A percentile compares a stretch with the other conserved stretches of the same genome.
Conservation (phyloP, 1,140 invertebrate genomes). For the Lithobius niger region DNA sequence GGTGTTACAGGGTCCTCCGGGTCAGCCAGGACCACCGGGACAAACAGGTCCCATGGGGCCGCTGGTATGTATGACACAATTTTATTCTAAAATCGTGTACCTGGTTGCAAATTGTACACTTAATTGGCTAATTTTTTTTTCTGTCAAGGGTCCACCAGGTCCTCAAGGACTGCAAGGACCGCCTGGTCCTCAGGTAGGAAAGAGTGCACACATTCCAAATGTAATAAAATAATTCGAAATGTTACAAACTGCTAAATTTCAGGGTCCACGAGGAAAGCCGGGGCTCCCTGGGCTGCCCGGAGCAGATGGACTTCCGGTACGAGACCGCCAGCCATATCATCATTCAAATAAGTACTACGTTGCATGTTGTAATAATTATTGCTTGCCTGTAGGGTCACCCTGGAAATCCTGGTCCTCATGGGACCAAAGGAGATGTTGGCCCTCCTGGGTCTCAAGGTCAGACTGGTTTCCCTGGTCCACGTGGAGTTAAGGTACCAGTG, state of each 20-base stretch:
- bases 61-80: constrained; percentile 30
- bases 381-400: constrained; percentile 37
- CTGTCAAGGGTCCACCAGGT: constrained; percentile 44
- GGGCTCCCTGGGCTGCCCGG: constrained; percentile 56
- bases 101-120: neutral
- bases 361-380: constrained; percentile 4
- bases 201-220: neutral
- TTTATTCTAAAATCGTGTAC: neutral
- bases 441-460: constrained; percentile 51
- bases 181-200: constrained; percentile 15
- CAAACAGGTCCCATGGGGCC: constrained; percentile 48
- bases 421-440: constrained; percentile 50
- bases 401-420: constrained; percentile 51
- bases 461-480: constrained; percentile 55
- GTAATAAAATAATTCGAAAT: neutral
- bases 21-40: constrained; percentile 51
- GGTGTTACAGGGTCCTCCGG: constrained; percentile 40
- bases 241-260: constrained; percentile 12
- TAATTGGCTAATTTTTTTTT: constrained; percentile 2
- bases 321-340: neutral
- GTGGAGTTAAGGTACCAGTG: constrained; percentile 46
- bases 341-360: constrained; percentile 3
- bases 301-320: constrained; percentile 49
- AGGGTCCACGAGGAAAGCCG: constrained; percentile 56
- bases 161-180: constrained; percentile 40